These are phyloP conservation scores for Colletes collaris DNA, from an alignment of 2,888 invertebrate genomes.

Conservation along the genomic window DNA sequence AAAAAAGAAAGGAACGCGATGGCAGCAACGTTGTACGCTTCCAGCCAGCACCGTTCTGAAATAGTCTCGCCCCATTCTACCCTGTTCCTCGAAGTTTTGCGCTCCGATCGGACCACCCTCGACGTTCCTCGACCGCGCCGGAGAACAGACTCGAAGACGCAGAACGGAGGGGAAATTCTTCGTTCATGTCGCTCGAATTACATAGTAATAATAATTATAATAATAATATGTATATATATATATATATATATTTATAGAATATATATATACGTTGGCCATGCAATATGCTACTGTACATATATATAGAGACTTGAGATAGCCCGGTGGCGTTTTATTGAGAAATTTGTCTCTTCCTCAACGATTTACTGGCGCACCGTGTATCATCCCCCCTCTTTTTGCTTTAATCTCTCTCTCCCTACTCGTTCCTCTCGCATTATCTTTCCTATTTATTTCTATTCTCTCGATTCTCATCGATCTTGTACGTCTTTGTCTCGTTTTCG, in stretches of 20 bases:
- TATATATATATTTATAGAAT: conserved; percentile 36
- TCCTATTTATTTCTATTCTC: not conserved
- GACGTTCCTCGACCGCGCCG: conserved; percentile 26
- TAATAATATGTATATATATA: conserved; percentile 51
- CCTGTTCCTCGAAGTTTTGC: conserved; percentile 46
- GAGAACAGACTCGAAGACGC: conserved; percentile 76
- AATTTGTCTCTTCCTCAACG: conserved; percentile 73
- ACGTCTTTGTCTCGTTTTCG: not conserved
- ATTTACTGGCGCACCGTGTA: conserved; percentile 59
- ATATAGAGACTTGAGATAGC: conserved; percentile 68
- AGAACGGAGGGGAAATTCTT: conserved; percentile 69
- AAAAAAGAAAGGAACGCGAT: not conserved
- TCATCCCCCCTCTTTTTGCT: conserved; percentile 76
- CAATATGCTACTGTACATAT: conserved; percentile 69
- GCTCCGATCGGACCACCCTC: conserved; percentile 27
- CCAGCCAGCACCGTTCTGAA: conserved; percentile 45
- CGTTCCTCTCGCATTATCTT: conserved; percentile 18
- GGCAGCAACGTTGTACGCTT: not conserved
- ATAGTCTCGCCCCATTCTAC: conserved; percentile 49
- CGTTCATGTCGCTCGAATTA: conserved; percentile 55
- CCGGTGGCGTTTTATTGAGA: conserved; percentile 83
- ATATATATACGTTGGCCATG: conserved; percentile 75
- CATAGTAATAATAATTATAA: conserved; percentile 52
- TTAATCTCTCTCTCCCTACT: conserved; percentile 71
- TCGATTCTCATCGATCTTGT: not conserved